Evolutionary conservation across 2,113 vertebrate genomes (phyloP).

Genomic region (Chaetorhynchus papuensis): DNA sequence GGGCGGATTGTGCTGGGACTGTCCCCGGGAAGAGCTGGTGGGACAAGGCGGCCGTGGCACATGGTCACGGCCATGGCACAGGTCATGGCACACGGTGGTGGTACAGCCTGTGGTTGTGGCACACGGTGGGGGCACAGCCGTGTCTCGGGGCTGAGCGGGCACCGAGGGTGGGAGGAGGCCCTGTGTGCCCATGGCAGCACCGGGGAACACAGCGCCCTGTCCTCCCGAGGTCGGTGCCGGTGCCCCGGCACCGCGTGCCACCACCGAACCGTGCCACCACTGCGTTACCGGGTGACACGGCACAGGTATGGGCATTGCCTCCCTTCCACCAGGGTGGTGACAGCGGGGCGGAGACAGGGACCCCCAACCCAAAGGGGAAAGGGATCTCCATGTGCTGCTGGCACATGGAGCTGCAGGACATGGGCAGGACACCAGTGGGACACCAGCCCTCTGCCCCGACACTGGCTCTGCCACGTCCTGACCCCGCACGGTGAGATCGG

Average conservation of each 20-base stretch:
- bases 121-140: neutral
- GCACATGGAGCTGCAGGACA: neutral
- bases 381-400: neutral
- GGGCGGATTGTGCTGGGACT: neutral
- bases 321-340: neutral
- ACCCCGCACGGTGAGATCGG: neutral
- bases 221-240: fast-evolving
- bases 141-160: neutral
- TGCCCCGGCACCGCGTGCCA: neutral
- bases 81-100: neutral
- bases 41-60: neutral
- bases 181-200: neutral
- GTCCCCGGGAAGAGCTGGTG: neutral
- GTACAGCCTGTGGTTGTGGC: neutral
- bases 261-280: neutral
- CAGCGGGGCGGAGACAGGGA: neutral
- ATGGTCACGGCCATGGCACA: neutral
- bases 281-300: fast-evolving
- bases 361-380: neutral
- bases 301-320: fast-evolving
- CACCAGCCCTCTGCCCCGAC: neutral
- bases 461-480: fast-evolving
- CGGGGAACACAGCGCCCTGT: neutral
- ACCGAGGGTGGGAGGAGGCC: neutral
- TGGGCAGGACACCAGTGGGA: neutral